phyloP scores from a whole-genome alignment of 2,113 vertebrate species.

The zebrafish (Danio rerio) region GRCz12tu NC_133197.1:32403001-32403500 shows the following conservation, averaged over 20 bases:
- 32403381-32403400: too few relatives aligned
- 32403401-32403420: too few relatives aligned
- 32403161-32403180: too few relatives aligned
- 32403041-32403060: background rate
- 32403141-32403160: background rate
- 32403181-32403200: too few relatives aligned
- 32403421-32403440: background rate
- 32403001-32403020: constrained; percentile 3
- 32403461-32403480: background rate
- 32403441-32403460: background rate
- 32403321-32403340: background rate
- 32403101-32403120: background rate
- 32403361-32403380: background rate
- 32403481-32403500: background rate
- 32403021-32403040: constrained; percentile 20
- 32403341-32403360: background rate
- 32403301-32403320: background rate
- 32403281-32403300: background rate
- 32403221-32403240: background rate
- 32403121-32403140: background rate
- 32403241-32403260: background rate
- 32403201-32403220: too few relatives aligned
- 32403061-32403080: background rate
- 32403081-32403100: background rate
- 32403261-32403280: background rate